Evolutionary conservation across 2,888 invertebrate species (phyloP).

Genomic region (Microdon myrmicae): DNA sequence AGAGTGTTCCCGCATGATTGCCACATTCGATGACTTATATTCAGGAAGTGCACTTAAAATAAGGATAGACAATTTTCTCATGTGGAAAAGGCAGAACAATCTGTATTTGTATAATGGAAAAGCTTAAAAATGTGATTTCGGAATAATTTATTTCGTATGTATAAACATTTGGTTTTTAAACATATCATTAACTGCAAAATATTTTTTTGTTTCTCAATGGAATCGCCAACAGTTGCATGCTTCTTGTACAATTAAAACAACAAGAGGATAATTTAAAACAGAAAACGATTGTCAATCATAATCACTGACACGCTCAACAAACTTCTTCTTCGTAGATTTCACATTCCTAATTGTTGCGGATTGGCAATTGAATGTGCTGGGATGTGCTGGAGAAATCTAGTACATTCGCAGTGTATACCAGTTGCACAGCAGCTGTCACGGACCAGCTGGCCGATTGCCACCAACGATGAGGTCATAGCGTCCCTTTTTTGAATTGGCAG

Average conservation of each 20-base stretch:
- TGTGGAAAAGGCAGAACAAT: conserved; percentile 57
- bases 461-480: no score
- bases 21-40: conserved; percentile 51
- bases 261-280: no score
- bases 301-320: no score
- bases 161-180: background rate
- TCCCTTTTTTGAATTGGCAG: no score
- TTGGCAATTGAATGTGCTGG: no score
- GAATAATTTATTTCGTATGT: conserved; percentile 57
- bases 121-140: conserved; percentile 53
- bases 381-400: no score
- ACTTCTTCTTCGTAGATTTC: no score
- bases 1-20: conserved; percentile 55
- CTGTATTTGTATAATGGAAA: conserved; percentile 56
- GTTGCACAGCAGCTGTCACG: no score
- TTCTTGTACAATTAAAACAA: conserved; percentile 61
- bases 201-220: conserved; percentile 57
- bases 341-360: no score
- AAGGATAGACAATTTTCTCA: conserved; percentile 47
- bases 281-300: no score
- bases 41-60: conserved; percentile 10
- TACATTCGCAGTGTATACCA: no score
- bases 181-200: conserved; percentile 8
- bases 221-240: conserved; percentile 60
- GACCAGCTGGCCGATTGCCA: no score